A percentile compares a stretch with the other conserved stretches of the same genome.
phyloP scores from a whole-genome alignment of 2,797 vertebrate species.

The Tangara arthus region DNA sequence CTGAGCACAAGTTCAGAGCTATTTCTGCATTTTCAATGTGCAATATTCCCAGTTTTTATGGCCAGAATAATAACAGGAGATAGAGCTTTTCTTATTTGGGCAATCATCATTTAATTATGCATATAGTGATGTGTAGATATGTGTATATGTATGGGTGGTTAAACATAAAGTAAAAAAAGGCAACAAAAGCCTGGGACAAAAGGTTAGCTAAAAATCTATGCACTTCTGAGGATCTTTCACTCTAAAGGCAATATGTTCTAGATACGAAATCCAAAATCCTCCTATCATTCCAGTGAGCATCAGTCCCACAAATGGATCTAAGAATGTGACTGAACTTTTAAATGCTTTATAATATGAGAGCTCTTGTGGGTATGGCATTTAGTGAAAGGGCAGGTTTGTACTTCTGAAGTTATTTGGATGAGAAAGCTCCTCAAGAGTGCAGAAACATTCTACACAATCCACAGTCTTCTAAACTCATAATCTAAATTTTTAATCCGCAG shows the following conservation, averaged over 20 bases:
- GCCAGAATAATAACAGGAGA: not conserved
- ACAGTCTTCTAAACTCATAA: not conserved
- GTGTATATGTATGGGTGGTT: not conserved
- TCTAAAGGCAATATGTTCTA: not conserved
- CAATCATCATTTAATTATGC: not conserved
- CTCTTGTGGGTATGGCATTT: not conserved
- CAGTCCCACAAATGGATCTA: not conserved
- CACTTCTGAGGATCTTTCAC: not conserved
- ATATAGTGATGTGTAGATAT: rapidly evolving
- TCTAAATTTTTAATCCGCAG: not conserved
- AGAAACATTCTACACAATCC: not conserved
- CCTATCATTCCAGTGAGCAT: not conserved
- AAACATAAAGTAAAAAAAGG: not conserved
- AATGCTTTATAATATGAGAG: not conserved
- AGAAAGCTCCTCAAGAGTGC: not conserved
- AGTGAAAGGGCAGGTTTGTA: not conserved
- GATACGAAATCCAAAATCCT: not conserved
- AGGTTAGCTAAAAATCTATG: not conserved
- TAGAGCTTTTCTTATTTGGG: not conserved
- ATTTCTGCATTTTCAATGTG: not conserved
- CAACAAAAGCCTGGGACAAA: not conserved
- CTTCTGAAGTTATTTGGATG: not conserved
- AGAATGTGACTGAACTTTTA: not conserved
- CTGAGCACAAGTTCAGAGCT: not conserved
- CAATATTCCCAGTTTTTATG: not conserved